A percentile compares a stretch with the other conserved stretches of the same genome.
Evolutionary conservation across 1,140 invertebrate genomes (phyloP).

Genomic region (Chironomus striatipennis): DNA sequence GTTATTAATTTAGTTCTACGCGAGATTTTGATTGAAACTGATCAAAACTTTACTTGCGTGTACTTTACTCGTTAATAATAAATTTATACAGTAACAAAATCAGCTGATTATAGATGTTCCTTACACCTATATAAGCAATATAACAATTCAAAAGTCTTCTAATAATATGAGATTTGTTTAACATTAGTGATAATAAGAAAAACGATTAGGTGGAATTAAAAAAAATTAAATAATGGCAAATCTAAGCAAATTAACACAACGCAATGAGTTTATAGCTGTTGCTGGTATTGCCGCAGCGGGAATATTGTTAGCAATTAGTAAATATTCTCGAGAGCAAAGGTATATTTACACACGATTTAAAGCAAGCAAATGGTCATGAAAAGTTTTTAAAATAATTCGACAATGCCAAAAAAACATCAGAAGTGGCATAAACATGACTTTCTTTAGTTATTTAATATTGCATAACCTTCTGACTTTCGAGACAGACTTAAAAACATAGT

Average conservation of each 20-base stretch:
- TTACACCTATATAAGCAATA: neutral
- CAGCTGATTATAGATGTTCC: neutral
- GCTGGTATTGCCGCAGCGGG: constrained; percentile 46
- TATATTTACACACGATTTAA: constrained; percentile 28
- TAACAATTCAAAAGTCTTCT: neutral
- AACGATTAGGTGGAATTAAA: neutral
- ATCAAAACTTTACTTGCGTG: neutral
- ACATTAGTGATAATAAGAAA: neutral
- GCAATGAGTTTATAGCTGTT: constrained; percentile 45
- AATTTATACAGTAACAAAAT: neutral
- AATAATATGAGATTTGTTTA: constrained; percentile 11
- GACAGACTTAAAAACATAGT: too few species aligned
- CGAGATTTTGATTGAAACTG: neutral
- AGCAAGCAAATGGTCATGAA: too few species aligned
- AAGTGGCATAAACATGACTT: too few species aligned
- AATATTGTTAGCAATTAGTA: constrained; percentile 46
- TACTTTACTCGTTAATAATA: neutral
- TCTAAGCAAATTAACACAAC: constrained; percentile 51
- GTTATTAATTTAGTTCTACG: neutral
- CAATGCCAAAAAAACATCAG: too few species aligned
- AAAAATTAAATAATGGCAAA: constrained; percentile 47
- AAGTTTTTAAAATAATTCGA: too few species aligned
- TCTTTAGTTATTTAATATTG: too few species aligned
- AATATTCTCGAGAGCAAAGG: constrained; percentile 39
- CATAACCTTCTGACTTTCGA: too few species aligned